Conservation (phyloP, 1,140 invertebrate genomes). For the Brachionus rubens region DNA sequence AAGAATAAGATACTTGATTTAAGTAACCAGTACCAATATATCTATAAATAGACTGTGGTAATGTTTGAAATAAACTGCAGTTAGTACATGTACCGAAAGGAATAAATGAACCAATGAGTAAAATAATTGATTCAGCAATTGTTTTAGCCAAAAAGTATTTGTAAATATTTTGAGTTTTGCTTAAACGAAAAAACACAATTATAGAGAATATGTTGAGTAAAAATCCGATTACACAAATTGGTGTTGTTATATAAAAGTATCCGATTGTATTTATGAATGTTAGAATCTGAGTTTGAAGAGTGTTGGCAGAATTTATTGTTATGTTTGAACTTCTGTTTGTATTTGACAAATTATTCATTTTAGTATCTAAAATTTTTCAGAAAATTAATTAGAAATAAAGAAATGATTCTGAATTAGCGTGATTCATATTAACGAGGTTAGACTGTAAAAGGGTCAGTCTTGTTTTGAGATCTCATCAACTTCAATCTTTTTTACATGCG, state of each 20-base stretch:
- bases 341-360: slow-evolving; percentile 11
- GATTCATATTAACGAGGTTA: too few species aligned
- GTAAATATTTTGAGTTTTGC: not conserved
- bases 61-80: not conserved
- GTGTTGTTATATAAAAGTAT: not conserved
- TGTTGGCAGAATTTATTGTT: not conserved
- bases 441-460: too few species aligned
- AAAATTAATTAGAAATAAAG: not conserved
- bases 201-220: not conserved
- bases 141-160: not conserved
- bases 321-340: not conserved
- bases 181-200: not conserved
- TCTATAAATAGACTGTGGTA: not conserved
- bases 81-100: not conserved
- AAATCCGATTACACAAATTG: not conserved
- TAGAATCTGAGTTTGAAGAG: not conserved
- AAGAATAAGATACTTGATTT: not conserved
- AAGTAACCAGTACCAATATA: not conserved
- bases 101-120: not conserved
- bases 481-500: too few species aligned
- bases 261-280: not conserved
- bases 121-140: not conserved
- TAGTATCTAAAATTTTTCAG: not conserved
- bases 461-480: too few species aligned
- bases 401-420: too few species aligned